Base-by-base conservation (phyloP, 2,113 vertebrate genomes). In the Emydura subglobosa region DNA sequence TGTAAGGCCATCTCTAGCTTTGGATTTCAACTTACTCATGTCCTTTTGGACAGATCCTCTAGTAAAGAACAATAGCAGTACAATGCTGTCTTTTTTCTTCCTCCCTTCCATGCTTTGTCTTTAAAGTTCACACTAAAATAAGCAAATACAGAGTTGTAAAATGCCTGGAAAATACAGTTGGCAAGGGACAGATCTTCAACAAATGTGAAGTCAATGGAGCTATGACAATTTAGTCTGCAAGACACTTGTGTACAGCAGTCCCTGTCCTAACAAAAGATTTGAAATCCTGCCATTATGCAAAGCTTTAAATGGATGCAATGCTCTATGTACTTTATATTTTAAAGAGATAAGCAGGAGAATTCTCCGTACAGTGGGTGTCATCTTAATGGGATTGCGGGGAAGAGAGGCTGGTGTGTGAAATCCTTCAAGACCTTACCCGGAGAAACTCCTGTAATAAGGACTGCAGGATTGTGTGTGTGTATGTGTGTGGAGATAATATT, bases 231-330 rank as follows among this genome's bases (percentile, higher is more conserved):
- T 96, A 90, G 82, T 95, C 78, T 78, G 31, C 31, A 44, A 83
- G 78, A 85, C 93, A 59, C n/a, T 87, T 95, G 17, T 81, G 29
- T 89, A 6, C 72, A 80, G 34, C 72, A 57, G 51, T 95, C 89
- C 84, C 81, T 93, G 80, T 53, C 79, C 31, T 80, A 89, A 86
- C 57, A 88, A 90, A 91, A 95, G 81, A 65, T 94, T 90, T 68
- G 86, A 95, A 49, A 55, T 82, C 86, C 95, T 95, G 74, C 78
- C 65, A 85, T 47, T 92, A 74, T 85, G 83, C 27, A 85, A 93
- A 92, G 39, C 19, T 87, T 87, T 51, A 78, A 85, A 76, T 94
- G 53, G 31, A 59, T 80, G 89, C 54, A 59, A 79, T 54, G 39
- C 25, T 87, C 82, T 68, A 88, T 79, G 72, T 93, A 44, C 72